phyloP scores from a whole-genome alignment of 2,113 vertebrate genomes.

The Pionites leucogaster region DNA sequence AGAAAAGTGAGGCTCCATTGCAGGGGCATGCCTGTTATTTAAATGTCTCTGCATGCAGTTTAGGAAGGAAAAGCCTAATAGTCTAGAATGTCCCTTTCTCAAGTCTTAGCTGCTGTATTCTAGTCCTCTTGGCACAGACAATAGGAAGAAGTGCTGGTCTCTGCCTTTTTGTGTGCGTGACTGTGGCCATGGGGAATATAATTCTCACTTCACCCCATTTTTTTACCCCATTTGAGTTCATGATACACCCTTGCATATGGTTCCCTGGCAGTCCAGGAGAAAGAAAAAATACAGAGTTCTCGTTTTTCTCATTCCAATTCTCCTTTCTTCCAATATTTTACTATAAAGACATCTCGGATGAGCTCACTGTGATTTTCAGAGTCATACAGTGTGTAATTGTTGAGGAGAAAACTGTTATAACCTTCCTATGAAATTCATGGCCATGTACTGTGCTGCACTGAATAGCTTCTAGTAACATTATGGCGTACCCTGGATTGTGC shows the following conservation, averaged over 20 bases:
- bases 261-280: background rate
- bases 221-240: background rate
- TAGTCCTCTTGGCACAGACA: background rate
- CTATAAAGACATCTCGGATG: conserved; percentile 29
- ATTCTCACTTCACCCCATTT: background rate
- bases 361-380: conserved; percentile 44
- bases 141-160: background rate
- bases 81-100: background rate
- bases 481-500: background rate
- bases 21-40: background rate
- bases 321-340: background rate
- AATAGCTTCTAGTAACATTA: background rate
- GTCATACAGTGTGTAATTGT: conserved; percentile 44
- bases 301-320: background rate
- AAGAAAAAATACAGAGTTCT: conserved; percentile 2
- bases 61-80: background rate
- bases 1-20: background rate
- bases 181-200: background rate
- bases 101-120: background rate
- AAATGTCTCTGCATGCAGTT: background rate
- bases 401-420: conserved; percentile 48
- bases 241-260: too few species aligned
- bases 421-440: conserved; percentile 36
- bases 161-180: background rate
- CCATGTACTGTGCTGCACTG: background rate